phyloP scores from a whole-genome alignment of 2,797 vertebrate species.

The Botia kubotai region DNA sequence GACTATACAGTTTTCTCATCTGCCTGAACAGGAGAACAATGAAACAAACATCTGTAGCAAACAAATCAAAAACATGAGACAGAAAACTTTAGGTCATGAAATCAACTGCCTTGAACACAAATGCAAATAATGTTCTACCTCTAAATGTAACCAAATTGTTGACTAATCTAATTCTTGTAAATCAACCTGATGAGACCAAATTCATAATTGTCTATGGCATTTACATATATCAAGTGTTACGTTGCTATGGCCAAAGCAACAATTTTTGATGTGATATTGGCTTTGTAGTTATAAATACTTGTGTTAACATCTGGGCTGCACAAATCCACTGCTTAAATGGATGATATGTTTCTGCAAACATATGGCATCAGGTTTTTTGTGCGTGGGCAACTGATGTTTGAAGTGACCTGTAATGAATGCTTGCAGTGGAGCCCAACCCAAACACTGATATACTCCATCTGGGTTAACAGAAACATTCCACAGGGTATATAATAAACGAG shows the following conservation, averaged over 20 bases:
- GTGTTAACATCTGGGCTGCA: not conserved
- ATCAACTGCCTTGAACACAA: slow-evolving; percentile 59
- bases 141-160: slow-evolving; percentile 56
- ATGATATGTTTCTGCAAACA: not conserved
- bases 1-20: slow-evolving; percentile 55
- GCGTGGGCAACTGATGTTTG: slow-evolving; percentile 21
- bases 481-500: slow-evolving; percentile 36
- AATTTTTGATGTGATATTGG: not conserved
- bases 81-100: slow-evolving; percentile 58
- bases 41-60: slow-evolving; percentile 51
- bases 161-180: slow-evolving; percentile 1
- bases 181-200: slow-evolving; percentile 31
- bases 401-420: slow-evolving; percentile 22
- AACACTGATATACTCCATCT: slow-evolving; percentile 43
- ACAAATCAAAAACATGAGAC: slow-evolving; percentile 43
- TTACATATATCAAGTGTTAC: not conserved
- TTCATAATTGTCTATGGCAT: not conserved
- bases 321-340: slow-evolving; percentile 4
- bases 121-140: slow-evolving; percentile 62
- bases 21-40: slow-evolving; percentile 48
- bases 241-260: not conserved
- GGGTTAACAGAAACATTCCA: slow-evolving; percentile 49
- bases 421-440: slow-evolving; percentile 26
- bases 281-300: not conserved
- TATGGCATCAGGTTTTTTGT: not conserved